A percentile compares a stretch with the other conserved stretches of the same genome.
Conservation (phyloP, 1,140 invertebrate species). For the Leptoteleia sp. region DNA sequence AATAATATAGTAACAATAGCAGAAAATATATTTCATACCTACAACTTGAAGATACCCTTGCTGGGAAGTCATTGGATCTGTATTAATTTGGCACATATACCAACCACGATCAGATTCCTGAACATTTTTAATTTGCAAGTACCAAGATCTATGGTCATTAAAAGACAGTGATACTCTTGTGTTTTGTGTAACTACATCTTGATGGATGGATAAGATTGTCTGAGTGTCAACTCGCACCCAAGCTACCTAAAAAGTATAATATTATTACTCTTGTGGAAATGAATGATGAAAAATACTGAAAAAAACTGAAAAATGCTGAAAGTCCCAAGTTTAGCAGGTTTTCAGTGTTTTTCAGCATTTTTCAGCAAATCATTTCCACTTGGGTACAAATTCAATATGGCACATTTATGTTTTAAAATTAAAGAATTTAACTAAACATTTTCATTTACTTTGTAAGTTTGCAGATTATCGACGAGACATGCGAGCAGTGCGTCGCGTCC, state of each 20-base stretch:
- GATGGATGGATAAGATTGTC: slow-evolving; percentile 94
- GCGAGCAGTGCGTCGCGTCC: slow-evolving; percentile 94
- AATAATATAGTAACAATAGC: too few species aligned
- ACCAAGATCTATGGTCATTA: slow-evolving; percentile 94
- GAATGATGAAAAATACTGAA: too few species aligned
- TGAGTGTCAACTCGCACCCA: slow-evolving; percentile 96
- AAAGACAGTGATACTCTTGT: slow-evolving; percentile 91
- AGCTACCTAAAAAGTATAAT: slow-evolving; percentile 85
- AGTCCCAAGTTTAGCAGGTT: too few species aligned
- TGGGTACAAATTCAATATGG: too few species aligned
- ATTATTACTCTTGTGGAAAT: too few species aligned
- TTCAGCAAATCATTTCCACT: too few species aligned
- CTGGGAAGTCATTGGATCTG: slow-evolving; percentile 91
- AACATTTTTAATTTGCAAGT: slow-evolving; percentile 90
- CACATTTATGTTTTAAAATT: too few species aligned
- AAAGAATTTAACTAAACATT: too few species aligned
- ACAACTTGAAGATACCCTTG: slow-evolving; percentile 94
- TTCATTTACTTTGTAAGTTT: slow-evolving; percentile 89
- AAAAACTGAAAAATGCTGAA: too few species aligned
- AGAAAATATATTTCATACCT: slow-evolving; percentile 82
- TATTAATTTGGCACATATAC: slow-evolving; percentile 93
- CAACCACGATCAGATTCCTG: slow-evolving; percentile 91
- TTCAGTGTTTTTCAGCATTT: too few species aligned
- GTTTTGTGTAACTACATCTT: slow-evolving; percentile 94
- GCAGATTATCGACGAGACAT: slow-evolving; percentile 96